Conservation (phyloP, 2,888 invertebrate species). For the Capitulum mitella region DNA sequence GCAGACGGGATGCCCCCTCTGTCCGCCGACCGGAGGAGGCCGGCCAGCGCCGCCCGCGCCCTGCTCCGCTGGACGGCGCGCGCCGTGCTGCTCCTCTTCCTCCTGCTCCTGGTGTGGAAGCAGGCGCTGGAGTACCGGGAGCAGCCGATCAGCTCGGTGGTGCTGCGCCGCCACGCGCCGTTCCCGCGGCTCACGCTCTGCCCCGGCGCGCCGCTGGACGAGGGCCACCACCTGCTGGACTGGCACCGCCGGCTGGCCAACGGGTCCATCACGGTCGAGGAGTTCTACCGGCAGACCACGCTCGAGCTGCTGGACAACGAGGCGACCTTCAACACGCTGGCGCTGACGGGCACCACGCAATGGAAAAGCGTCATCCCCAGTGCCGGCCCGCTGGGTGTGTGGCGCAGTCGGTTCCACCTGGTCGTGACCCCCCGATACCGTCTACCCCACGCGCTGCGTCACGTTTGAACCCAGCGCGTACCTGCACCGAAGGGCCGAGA, state of each 20-base stretch:
- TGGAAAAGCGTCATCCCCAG: not conserved
- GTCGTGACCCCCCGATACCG: not conserved
- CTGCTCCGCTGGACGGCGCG: not conserved
- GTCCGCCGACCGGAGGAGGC: no score
- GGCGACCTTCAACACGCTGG: not conserved
- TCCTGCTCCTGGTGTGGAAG: not conserved
- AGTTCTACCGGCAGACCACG: not conserved
- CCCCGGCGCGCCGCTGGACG: not conserved
- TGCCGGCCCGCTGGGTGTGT: not conserved
- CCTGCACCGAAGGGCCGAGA: not conserved
- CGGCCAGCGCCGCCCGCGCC: not conserved
- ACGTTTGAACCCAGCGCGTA: not conserved
- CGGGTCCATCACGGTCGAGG: not conserved
- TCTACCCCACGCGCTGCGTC: not conserved
- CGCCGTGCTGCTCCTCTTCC: not conserved
- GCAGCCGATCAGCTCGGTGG: not conserved
- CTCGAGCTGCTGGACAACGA: not conserved
- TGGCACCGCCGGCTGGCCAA: not conserved
- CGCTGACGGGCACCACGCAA: not conserved
- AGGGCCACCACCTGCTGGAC: not conserved
- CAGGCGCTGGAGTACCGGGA: not conserved
- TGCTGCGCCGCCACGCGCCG: not conserved
- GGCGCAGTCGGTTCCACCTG: not conserved
- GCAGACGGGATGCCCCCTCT: no score
- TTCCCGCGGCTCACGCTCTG: not conserved